Conservation (phyloP, 2,797 vertebrate genomes). For the Miichthys miiuy region DNA sequence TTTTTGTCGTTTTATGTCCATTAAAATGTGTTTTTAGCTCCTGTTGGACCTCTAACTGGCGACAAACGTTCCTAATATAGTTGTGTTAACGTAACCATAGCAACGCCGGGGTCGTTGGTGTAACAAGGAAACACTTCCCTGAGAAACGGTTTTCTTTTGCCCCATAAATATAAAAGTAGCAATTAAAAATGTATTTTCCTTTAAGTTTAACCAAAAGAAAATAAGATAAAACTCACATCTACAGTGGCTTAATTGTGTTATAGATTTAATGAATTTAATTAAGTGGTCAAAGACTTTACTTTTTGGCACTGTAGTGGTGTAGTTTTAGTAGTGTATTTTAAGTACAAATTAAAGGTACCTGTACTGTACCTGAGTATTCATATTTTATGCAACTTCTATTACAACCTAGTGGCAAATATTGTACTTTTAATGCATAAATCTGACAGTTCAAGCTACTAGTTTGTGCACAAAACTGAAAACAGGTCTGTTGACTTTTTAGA, state of each 20-base stretch:
- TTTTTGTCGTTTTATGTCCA: background rate
- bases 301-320: background rate
- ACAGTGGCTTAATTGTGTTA: background rate
- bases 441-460: too few species aligned
- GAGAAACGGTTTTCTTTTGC: background rate
- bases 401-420: too few species aligned
- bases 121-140: conserved; percentile 30
- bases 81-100: conserved; percentile 73
- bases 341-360: too few species aligned
- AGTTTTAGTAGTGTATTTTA: too few species aligned
- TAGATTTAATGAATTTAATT: background rate
- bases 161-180: too few species aligned
- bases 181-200: too few species aligned
- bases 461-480: too few species aligned
- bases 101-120: conserved; percentile 42
- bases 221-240: background rate
- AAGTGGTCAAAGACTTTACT: background rate
- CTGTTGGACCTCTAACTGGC: too few species aligned
- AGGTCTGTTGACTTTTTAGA: too few species aligned
- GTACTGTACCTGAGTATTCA: too few species aligned
- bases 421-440: too few species aligned
- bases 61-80: background rate
- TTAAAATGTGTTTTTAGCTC: background rate
- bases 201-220: background rate
- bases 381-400: too few species aligned